phyloP scores from a whole-genome alignment of 2,113 vertebrate species.

The Heteronetta atricapilla region DNA sequence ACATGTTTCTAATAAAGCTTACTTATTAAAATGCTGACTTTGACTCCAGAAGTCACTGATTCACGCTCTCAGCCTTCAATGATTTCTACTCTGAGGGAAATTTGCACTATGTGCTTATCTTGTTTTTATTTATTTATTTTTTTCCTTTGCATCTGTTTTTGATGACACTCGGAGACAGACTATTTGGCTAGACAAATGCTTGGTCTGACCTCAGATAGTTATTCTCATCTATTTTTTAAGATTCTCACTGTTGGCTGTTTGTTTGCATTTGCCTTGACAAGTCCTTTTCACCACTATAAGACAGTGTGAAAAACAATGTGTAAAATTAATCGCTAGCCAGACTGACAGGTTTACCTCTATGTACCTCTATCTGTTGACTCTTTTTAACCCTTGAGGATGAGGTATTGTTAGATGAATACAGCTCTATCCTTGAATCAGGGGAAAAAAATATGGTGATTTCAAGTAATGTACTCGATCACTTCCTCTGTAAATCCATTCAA shows the following conservation, averaged over 20 bases:
- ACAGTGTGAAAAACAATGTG: not conserved
- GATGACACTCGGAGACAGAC: not conserved
- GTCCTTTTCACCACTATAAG: not conserved
- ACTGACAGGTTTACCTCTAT: not conserved
- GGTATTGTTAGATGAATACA: not conserved
- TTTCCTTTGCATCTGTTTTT: not conserved
- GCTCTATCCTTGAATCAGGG: not conserved
- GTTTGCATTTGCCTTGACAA: not conserved
- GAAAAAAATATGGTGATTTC: not conserved
- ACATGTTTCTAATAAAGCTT: not conserved
- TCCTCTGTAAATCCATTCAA: not conserved
- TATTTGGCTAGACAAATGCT: not conserved
- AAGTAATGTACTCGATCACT: not conserved
- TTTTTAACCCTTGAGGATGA: not conserved
- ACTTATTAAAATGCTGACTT: not conserved
- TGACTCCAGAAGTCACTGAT: not conserved
- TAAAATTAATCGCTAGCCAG: not conserved
- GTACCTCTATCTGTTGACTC: not conserved
- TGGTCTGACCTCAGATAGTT: not conserved
- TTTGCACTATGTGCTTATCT: not conserved
- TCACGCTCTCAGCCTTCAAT: not conserved
- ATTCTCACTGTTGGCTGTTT: not conserved
- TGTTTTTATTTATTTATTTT: not conserved
- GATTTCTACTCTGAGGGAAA: not conserved
- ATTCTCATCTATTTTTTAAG: not conserved